Percentiles rank a stretch among this genome's conserved stretches.
Evolutionary conservation across 2,797 vertebrate genomes (phyloP).

Genomic region (Mergus octosetaceus): DNA sequence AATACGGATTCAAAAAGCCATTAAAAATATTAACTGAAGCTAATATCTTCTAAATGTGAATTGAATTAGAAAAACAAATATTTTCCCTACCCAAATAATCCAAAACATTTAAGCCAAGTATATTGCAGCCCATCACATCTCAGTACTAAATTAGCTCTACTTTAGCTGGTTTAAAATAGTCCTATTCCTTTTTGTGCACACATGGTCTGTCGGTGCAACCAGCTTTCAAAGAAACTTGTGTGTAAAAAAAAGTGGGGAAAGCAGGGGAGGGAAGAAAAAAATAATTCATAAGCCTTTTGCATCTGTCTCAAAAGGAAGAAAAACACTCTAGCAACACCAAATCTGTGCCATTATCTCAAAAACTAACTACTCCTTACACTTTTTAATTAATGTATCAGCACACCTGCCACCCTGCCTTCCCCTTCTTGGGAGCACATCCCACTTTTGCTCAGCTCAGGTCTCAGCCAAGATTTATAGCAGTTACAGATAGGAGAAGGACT

Average conservation of each 20-base stretch:
- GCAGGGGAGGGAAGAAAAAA: not conserved
- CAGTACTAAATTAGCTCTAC: rapidly evolving
- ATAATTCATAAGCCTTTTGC: not conserved
- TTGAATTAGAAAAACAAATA: not conserved
- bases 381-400: not conserved
- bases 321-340: not conserved
- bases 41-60: rapidly evolving
- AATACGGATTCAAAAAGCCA: not conserved
- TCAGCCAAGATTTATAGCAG: not conserved
- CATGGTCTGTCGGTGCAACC: rapidly evolving
- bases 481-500: not conserved
- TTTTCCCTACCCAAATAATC: not conserved
- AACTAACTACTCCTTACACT: not conserved
- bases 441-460: not conserved
- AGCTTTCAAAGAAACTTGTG: not conserved
- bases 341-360: not conserved
- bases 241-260: not conserved
- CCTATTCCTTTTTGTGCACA: not conserved
- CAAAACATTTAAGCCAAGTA: not conserved
- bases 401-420: not conserved
- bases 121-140: rapidly evolving
- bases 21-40: not conserved
- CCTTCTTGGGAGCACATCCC: rapidly evolving
- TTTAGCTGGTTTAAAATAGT: not conserved
- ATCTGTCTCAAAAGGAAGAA: not conserved